Evolutionary conservation across 2,797 vertebrate genomes (phyloP).

Genomic region (Emys orbicularis): DNA sequence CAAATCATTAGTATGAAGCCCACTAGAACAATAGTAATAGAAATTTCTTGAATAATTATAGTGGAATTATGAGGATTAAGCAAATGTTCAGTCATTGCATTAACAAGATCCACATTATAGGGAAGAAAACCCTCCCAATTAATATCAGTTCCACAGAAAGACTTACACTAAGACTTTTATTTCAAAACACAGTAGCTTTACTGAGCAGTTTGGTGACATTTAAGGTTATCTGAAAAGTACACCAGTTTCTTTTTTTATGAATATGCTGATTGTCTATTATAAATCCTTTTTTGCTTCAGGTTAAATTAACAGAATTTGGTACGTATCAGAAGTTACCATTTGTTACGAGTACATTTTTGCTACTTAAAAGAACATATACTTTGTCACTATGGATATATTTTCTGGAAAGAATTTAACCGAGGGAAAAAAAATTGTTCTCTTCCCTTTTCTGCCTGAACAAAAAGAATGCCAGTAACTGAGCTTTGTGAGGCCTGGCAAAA

Average conservation of each 20-base stretch:
- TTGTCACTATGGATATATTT: slow-evolving; percentile 18
- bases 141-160: neutral
- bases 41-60: slow-evolving; percentile 3
- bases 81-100: neutral
- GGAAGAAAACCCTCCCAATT: neutral
- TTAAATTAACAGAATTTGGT: neutral
- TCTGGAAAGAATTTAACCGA: slow-evolving; percentile 33
- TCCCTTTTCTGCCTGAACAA: neutral
- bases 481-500: neutral
- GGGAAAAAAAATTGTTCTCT: neutral
- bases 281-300: slow-evolving; percentile 2
- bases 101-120: neutral
- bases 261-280: slow-evolving; percentile 43
- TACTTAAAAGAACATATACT: neutral
- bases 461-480: neutral
- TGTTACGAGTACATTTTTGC: neutral
- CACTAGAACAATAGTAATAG: neutral
- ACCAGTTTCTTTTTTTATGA: neutral
- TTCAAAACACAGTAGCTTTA: neutral
- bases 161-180: neutral
- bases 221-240: neutral
- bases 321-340: neutral
- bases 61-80: neutral
- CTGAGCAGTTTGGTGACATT: neutral
- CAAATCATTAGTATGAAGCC: neutral